phyloP scores from a whole-genome alignment of 2,113 vertebrate genomes.

The Myiopsitta monachus region DNA sequence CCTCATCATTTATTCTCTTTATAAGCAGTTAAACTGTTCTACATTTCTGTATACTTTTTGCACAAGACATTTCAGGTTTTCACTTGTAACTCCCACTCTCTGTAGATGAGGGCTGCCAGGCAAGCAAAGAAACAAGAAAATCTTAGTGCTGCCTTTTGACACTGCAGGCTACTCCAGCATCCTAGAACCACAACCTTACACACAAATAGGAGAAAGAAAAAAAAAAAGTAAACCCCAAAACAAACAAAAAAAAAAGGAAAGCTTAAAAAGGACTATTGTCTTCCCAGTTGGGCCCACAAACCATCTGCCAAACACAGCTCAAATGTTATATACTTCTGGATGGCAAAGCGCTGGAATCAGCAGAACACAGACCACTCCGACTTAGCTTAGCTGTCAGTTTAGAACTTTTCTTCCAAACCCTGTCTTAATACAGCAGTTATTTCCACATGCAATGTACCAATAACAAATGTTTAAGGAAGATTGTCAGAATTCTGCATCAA shows the following conservation, averaged over 20 bases:
- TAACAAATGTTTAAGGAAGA: background rate
- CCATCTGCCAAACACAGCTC: background rate
- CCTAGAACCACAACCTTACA: background rate
- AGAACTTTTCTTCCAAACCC: background rate
- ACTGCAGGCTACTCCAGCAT: background rate
- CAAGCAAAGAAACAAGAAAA: background rate
- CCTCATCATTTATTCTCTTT: background rate
- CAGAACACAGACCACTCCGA: background rate
- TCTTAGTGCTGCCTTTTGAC: background rate
- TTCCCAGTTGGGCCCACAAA: background rate
- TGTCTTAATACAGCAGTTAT: background rate
- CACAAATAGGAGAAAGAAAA: background rate
- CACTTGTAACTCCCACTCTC: background rate
- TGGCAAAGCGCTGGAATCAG: background rate
- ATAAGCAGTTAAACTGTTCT: background rate
- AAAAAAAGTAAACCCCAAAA: background rate
- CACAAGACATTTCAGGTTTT: background rate
- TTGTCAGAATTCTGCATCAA: background rate
- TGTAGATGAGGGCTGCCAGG: rapidly evolving
- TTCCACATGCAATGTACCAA: background rate
- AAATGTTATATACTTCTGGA: background rate
- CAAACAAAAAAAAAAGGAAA: background rate
- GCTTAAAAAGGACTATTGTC: background rate
- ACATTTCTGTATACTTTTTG: background rate
- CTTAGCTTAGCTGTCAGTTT: background rate